These are phyloP conservation scores for Labroides dimidiatus DNA, from an alignment of 2,797 vertebrate species.

Conservation along the genomic window DNA sequence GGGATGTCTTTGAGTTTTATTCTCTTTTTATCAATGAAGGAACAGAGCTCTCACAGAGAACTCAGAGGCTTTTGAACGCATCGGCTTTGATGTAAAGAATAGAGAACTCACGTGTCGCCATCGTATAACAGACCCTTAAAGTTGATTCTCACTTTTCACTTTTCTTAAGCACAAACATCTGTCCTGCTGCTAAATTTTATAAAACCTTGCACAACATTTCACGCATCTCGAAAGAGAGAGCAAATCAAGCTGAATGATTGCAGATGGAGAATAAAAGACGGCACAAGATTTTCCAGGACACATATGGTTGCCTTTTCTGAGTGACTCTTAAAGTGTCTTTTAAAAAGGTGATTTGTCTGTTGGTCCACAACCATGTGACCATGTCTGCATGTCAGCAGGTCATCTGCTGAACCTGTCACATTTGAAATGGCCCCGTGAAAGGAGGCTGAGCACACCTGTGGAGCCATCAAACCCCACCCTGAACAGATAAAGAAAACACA, in stretches of 20 bases:
- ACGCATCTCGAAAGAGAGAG: conserved; percentile 70
- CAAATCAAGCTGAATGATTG: conserved; percentile 73
- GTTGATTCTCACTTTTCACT: conserved; percentile 69
- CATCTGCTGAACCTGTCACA: conserved; percentile 67
- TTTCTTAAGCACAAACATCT: conserved; percentile 66
- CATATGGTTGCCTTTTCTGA: conserved; percentile 79
- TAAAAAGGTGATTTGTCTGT: conserved; percentile 82
- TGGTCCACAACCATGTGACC: conserved; percentile 54
- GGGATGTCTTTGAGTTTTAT: conserved; percentile 24
- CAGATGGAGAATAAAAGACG: conserved; percentile 80
- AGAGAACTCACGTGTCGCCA: conserved; percentile 38
- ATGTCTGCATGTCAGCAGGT: conserved; percentile 67
- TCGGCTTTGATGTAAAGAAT: conserved; percentile 45
- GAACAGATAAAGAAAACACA: conserved; percentile 57
- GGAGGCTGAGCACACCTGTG: conserved; percentile 59
- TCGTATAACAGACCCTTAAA: conserved; percentile 59
- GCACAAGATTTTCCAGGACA: conserved; percentile 74
- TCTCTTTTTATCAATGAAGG: conserved; percentile 37
- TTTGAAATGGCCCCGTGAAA: conserved; percentile 53
- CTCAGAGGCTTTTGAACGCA: conserved; percentile 18
- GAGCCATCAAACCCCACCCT: conserved; percentile 32
- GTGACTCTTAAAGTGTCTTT: conserved; percentile 81
- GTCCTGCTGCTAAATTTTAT: conserved; percentile 61
- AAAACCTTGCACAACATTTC: conserved; percentile 78
- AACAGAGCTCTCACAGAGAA: conserved; percentile 27